Conservation (phyloP, 2,797 vertebrate species). For the Lindbergichthys nudifrons region DNA sequence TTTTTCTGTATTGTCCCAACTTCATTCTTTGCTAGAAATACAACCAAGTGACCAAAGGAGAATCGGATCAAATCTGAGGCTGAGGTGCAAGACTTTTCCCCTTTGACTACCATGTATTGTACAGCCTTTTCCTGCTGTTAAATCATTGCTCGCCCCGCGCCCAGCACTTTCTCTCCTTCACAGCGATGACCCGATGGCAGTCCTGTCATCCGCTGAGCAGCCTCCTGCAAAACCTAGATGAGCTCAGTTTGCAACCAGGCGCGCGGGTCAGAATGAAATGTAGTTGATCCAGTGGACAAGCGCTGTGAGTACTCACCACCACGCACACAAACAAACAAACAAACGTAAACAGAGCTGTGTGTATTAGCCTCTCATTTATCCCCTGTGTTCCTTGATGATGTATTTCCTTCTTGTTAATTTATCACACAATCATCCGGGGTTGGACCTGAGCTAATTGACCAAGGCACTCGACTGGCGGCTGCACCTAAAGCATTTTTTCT, state of each 20-base stretch:
- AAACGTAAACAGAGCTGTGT: conserved; percentile 32
- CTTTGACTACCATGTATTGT: not conserved
- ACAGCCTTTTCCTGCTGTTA: not conserved
- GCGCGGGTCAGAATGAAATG: conserved; percentile 62
- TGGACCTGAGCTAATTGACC: conserved; percentile 68
- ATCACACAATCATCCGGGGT: conserved; percentile 47
- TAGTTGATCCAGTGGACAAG: conserved; percentile 56
- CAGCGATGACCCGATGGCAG: conserved; percentile 61
- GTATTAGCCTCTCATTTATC: conserved; percentile 28
- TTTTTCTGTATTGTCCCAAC: not conserved
- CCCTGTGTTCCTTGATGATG: conserved; percentile 44
- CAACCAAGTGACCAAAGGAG: not conserved
- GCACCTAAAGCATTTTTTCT: conserved; percentile 51
- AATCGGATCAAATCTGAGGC: not conserved
- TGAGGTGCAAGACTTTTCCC: not conserved
- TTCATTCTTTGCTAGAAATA: not conserved
- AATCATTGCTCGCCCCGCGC: conserved; percentile 18
- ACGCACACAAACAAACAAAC: conserved; percentile 25
- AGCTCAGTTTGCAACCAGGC: conserved; percentile 48
- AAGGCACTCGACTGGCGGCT: conserved; percentile 54
- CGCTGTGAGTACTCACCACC: conserved; percentile 31
- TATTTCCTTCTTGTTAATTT: conserved; percentile 54
- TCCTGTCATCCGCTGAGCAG: conserved; percentile 67
- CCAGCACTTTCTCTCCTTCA: conserved; percentile 33
- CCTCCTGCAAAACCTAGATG: conserved; percentile 67